phyloP scores from a whole-genome alignment of 2,888 invertebrate genomes.

The Plusia festucae region DNA sequence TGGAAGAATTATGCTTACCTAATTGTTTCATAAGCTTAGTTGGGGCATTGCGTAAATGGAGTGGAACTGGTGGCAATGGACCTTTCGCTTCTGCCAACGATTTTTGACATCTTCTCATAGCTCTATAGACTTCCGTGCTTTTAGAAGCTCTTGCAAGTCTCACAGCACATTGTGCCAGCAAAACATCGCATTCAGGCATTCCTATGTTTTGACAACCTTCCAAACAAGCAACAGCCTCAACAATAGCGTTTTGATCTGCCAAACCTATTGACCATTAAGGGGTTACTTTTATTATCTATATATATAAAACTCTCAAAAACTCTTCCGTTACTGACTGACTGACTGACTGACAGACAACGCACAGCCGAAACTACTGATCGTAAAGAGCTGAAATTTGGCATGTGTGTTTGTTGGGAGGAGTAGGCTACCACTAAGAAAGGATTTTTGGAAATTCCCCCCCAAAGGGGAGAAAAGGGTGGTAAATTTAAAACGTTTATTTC shows the following conservation, averaged over 20 bases:
- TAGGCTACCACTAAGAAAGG: too few species aligned
- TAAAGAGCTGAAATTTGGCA: too few species aligned
- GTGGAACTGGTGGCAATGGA: constrained; percentile 92
- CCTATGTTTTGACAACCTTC: constrained; percentile 94
- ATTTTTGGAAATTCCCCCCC: too few species aligned
- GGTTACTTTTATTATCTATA: background rate
- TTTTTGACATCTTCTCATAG: constrained; percentile 90
- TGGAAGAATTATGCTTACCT: constrained; percentile 77
- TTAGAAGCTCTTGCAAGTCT: constrained; percentile 94
- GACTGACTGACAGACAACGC: too few species aligned
- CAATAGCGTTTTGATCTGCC: constrained; percentile 91
- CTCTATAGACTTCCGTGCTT: constrained; percentile 90
- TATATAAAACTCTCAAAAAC: too few species aligned
- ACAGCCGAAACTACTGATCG: too few species aligned
- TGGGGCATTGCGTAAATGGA: constrained; percentile 94
- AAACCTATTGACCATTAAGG: constrained; percentile 83
- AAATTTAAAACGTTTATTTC: too few species aligned
- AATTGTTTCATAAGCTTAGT: constrained; percentile 93
- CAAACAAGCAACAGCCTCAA: constrained; percentile 92
- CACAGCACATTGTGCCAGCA: constrained; percentile 93
- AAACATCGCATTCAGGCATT: constrained; percentile 94
- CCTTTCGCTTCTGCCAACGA: constrained; percentile 91
- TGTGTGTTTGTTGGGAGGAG: too few species aligned
- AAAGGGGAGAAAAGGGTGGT: too few species aligned
- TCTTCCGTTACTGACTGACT: too few species aligned